phyloP scores from a whole-genome alignment of 2,113 vertebrate genomes.

The Microcebus murinus region DNA sequence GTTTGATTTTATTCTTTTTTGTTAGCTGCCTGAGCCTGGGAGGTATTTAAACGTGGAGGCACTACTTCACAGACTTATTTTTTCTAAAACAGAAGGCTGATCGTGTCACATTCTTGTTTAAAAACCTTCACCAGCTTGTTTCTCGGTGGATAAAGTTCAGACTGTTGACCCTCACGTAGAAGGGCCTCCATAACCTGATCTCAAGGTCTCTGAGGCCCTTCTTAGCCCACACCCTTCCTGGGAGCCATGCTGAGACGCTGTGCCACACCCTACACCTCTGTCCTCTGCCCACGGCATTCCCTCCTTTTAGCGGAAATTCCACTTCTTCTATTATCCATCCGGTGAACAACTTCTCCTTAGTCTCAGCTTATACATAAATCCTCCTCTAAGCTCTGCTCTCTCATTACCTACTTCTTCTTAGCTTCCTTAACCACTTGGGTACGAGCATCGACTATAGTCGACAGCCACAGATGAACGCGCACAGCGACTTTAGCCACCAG shows the following conservation, averaged over 20 bases:
- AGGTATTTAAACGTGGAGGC: not conserved
- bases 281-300: not conserved
- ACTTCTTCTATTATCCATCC: not conserved
- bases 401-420: not conserved
- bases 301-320: not conserved
- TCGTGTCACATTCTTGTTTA: not conserved
- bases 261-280: rapidly evolving
- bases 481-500: too few species aligned
- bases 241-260: not conserved
- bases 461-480: too few species aligned
- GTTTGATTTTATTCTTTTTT: not conserved
- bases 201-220: not conserved
- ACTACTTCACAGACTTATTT: not conserved
- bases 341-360: not conserved
- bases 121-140: not conserved
- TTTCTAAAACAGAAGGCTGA: not conserved
- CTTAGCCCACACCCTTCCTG: not conserved
- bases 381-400: not conserved
- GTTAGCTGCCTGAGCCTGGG: not conserved
- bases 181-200: not conserved
- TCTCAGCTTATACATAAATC: not conserved
- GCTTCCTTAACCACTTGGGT: not conserved
- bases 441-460: too few species aligned
- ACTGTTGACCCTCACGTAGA: not conserved
- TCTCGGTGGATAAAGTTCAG: not conserved